phyloP scores from a whole-genome alignment of 2,113 vertebrate genomes.

The Oreotrochilus melanogaster region DNA sequence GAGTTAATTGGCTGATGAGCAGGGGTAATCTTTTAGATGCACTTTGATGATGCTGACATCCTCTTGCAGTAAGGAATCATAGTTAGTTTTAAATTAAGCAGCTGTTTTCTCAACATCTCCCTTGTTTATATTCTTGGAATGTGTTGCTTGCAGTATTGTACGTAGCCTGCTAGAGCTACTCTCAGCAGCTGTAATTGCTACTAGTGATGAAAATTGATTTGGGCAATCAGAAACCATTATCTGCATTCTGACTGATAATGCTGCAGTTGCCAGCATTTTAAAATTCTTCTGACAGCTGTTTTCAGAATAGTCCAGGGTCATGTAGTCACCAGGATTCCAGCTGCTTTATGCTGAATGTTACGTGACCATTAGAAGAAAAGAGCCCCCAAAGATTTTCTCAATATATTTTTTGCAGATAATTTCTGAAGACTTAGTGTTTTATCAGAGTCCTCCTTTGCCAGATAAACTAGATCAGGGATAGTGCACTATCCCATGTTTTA shows the following conservation, averaged over 20 bases:
- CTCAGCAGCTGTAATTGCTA: not conserved
- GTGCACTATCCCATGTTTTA: not conserved
- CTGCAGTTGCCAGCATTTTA: conserved; percentile 1
- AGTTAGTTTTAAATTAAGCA: conserved; percentile 11
- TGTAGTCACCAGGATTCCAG: not conserved
- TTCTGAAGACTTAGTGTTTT: not conserved
- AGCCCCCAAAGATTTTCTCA: not conserved
- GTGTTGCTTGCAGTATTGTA: conserved; percentile 2
- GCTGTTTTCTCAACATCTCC: not conserved
- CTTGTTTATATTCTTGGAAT: not conserved
- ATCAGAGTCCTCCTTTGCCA: not conserved
- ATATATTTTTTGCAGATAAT: not conserved
- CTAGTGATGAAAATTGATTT: conserved; percentile 54
- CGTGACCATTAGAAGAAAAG: not conserved
- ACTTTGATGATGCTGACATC: not conserved
- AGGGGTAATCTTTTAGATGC: not conserved
- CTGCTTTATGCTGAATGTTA: not conserved
- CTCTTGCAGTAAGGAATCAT: not conserved
- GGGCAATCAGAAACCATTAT: conserved; percentile 58
- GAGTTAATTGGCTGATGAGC: not conserved
- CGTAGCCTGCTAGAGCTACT: not conserved
- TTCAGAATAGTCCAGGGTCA: not conserved
- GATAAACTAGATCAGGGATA: not conserved
- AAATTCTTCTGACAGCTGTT: not conserved
- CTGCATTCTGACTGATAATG: conserved; percentile 31